A percentile compares a stretch with the other conserved stretches of the same genome.
These are phyloP conservation scores for Stomorhina lunata DNA, from an alignment of 2,888 invertebrate species.

Conservation along the genomic window DNA sequence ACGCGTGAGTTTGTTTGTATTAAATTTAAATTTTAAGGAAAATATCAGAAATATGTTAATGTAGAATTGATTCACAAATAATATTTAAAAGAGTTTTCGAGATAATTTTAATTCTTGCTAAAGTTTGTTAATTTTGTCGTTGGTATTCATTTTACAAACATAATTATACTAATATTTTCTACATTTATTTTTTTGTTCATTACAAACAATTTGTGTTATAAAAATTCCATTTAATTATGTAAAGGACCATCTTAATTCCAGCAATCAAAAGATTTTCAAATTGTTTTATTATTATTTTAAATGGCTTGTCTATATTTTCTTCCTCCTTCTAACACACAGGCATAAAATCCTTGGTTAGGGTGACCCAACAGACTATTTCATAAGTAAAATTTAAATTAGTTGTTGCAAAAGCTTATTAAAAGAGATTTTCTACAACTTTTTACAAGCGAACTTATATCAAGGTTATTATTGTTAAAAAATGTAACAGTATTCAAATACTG, in stretches of 20 bases:
- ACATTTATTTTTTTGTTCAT: constrained; percentile 1
- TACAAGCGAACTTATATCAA: too few species aligned
- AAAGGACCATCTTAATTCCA: constrained; percentile 39
- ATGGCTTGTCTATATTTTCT: constrained; percentile 35
- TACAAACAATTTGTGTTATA: constrained; percentile 29
- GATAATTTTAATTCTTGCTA: background rate
- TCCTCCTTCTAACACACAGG: background rate
- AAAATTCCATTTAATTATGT: constrained; percentile 53
- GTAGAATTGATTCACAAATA: constrained; percentile 23
- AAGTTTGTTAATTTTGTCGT: background rate
- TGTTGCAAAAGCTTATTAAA: too few species aligned
- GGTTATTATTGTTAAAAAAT: too few species aligned
- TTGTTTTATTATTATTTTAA: constrained; percentile 51
- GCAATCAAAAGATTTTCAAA: constrained; percentile 52
- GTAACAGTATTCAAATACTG: too few species aligned
- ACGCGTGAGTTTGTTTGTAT: background rate
- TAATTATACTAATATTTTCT: background rate
- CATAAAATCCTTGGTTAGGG: too few species aligned
- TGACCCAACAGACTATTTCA: too few species aligned
- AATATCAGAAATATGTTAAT: background rate
- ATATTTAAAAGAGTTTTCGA: too few species aligned
- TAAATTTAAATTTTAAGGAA: background rate
- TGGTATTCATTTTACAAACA: background rate
- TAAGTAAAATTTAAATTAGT: too few species aligned
- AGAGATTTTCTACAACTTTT: too few species aligned